phyloP scores from a whole-genome alignment of 2,888 invertebrate species.

The Protonemura montana region DNA sequence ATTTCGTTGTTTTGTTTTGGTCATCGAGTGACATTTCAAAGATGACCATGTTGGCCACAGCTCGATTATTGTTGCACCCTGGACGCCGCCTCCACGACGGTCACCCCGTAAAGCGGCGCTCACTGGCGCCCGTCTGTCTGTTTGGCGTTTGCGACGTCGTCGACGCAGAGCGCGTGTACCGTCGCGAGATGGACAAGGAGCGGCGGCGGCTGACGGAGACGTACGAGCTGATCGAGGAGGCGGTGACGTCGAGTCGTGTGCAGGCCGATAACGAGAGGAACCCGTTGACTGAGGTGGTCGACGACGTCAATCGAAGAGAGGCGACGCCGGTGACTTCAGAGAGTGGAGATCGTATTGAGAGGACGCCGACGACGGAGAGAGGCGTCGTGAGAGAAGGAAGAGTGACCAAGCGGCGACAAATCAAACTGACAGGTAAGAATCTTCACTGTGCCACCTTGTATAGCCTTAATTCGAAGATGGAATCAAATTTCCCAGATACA shows the following conservation, averaged over 20 bases:
- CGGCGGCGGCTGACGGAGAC: not conserved
- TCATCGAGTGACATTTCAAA: not conserved
- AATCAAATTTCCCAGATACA: no score
- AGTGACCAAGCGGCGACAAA: not conserved
- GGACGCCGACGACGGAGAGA: not conserved
- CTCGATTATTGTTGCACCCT: not conserved
- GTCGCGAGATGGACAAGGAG: not conserved
- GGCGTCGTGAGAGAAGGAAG: not conserved
- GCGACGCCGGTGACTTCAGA: not conserved
- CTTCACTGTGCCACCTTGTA: no score
- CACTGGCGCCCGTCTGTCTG: not conserved
- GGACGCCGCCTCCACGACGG: not conserved
- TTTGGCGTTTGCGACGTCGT: not conserved
- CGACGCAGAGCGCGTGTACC: not conserved
- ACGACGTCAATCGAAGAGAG: not conserved
- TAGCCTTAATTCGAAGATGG: no score
- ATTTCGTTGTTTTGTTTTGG: not conserved
- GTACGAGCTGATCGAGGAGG: not conserved
- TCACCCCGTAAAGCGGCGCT: not conserved
- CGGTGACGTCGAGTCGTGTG: not conserved
- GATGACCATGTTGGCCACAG: not conserved
- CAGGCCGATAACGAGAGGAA: not conserved
- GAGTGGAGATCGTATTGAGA: not conserved
- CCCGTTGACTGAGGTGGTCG: not conserved
- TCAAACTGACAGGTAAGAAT: not conserved